Evolutionary conservation across 2,113 vertebrate species (phyloP).

Genomic region (Anarrhichthys ocellatus): DNA sequence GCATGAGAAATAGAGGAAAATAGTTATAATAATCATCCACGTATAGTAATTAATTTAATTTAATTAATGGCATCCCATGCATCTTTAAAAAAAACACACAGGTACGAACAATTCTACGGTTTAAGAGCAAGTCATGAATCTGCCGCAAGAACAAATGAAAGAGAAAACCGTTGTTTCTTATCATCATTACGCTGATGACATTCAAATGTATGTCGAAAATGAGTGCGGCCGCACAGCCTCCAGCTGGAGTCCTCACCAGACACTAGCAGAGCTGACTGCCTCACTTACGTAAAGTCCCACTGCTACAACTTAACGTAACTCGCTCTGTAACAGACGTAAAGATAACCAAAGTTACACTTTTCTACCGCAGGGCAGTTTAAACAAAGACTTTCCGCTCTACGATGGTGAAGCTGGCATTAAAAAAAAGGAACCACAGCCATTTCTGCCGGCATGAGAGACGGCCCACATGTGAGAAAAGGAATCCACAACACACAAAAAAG

Average conservation of each 20-base stretch:
- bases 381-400: not conserved
- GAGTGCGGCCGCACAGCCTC: not conserved
- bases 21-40: too few species aligned
- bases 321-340: not conserved
- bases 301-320: not conserved
- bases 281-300: not conserved
- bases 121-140: not conserved
- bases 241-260: not conserved
- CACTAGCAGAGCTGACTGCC: not conserved
- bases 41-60: too few species aligned
- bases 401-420: not conserved
- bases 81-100: not conserved
- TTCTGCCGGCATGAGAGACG: not conserved
- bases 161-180: not conserved
- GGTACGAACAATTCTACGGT: not conserved
- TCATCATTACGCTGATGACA: constrained; percentile 1
- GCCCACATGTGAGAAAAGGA: constrained; percentile 1
- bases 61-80: too few species aligned
- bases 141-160: too few species aligned
- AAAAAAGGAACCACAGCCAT: not conserved
- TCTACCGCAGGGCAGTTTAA: not conserved
- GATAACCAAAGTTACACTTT: not conserved
- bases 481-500: not conserved
- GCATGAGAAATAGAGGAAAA: too few species aligned
- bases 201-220: not conserved